Evolutionary conservation across 1,140 invertebrate genomes (phyloP), one percentile per base, ranked within the genome.

Genomic region (Panagrolaimus sp.): DNA sequence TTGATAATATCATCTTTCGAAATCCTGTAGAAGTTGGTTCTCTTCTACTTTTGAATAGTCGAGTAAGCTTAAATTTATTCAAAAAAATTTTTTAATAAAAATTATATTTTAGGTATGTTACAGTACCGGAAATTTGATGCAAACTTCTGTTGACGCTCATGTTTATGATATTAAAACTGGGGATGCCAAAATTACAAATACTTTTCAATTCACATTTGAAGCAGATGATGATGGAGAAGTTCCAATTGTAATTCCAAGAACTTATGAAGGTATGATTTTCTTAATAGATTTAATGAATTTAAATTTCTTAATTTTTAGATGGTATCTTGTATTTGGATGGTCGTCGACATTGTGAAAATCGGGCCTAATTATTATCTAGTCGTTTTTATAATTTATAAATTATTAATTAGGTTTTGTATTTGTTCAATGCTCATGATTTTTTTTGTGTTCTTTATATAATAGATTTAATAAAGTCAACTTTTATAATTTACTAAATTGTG

Each of bases 21-120:
- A 86, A 87, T 70, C 88, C 90, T 1, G 89, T 91, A 0, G 88
- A 89, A 77, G 88, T 91, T 44, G 89, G 89, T 32, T 89, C 89
- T 9, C 83, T 91, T 12, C 85, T 91, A 15, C 86, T 88, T 78
- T 87, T 91, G 82, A 87, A 87, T 63, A 88, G 89, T 5, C 84
- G 87, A 83, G 87, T 88, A 77, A 79, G 71, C 75, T 68, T 38
- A 75, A 2, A 12, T 58, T 58, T 28, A n/a, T 58, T 58, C 15
- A 4, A 21, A 58, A n/a, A 12, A 6, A 38, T 2, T 38, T 38
- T 38, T 38, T 38, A 38, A 38, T 38, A 38, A 38, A 38, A 38
- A 38, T 7, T 38, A 4, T 38, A 5, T 58, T 58, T 58, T 21
- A 58, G 52, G 52, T 58, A 12, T 58, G 52, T n/a, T 58, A 58